Evolutionary conservation across 1,140 invertebrate species (phyloP).

Genomic region (Bombus soroeensis): DNA sequence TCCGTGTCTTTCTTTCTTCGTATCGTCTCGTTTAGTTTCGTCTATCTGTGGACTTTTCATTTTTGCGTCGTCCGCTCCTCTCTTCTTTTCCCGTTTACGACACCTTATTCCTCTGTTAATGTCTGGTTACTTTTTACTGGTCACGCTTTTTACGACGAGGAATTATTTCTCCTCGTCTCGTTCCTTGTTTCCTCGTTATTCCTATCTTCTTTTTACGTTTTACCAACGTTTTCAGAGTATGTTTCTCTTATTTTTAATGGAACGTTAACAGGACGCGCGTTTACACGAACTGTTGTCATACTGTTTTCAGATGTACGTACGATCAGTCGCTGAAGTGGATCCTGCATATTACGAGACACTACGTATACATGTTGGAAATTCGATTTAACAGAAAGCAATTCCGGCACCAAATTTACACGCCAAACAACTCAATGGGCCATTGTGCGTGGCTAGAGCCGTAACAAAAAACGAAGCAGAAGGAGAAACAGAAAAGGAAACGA

Average conservation of each 20-base stretch:
- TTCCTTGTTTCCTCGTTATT: neutral
- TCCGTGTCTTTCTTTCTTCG: neutral
- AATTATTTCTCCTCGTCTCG: neutral
- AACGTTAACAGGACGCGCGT: too few species aligned
- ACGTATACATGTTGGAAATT: neutral
- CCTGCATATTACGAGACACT: neutral
- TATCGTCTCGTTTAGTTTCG: constrained; percentile 4
- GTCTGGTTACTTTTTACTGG: neutral
- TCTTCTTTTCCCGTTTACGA: too few species aligned
- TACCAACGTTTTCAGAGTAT: too few species aligned
- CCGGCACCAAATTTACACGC: constrained; percentile 9
- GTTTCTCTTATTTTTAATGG: too few species aligned
- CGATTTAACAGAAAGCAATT: neutral
- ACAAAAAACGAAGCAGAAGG: neutral
- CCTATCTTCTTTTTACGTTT: neutral
- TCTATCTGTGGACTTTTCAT: constrained; percentile 31
- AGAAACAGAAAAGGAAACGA: neutral
- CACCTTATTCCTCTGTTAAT: neutral
- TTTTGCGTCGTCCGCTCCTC: neutral
- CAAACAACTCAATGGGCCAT: constrained; percentile 21
- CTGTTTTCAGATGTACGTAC: neutral
- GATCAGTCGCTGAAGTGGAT: neutral
- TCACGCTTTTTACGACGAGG: neutral
- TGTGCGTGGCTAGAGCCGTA: neutral
- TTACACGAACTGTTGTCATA: too few species aligned